Percentiles rank a stretch among this genome's conserved stretches.
These are phyloP conservation scores for Coleophora flavipennella DNA, from an alignment of 2,888 invertebrate genomes.

Conservation along the genomic window DNA sequence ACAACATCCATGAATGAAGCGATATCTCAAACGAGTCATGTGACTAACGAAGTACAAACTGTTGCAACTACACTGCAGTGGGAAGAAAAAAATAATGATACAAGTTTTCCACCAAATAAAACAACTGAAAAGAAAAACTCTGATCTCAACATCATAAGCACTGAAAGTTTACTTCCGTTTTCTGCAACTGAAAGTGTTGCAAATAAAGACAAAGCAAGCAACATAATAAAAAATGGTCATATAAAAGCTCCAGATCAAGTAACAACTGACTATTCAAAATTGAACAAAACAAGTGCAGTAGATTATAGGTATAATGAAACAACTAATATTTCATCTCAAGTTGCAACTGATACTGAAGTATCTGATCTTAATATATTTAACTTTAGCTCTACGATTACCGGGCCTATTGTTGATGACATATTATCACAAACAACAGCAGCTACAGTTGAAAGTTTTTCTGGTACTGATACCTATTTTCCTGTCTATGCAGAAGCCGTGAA, in stretches of 20 bases:
- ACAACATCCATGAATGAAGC: constrained; percentile 21
- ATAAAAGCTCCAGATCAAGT: no score
- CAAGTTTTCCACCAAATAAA: neutral
- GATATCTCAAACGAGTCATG: constrained; percentile 14
- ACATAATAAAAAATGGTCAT: no score
- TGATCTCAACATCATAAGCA: neutral
- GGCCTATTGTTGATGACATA: no score
- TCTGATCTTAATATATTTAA: no score
- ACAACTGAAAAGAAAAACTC: constrained; percentile 2
- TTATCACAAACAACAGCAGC: neutral
- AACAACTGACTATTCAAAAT: no score
- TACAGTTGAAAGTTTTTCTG: neutral
- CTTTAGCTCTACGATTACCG: no score
- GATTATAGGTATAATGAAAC: no score
- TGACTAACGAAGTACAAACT: constrained; percentile 12
- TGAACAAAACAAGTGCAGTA: no score
- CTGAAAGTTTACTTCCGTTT: neutral
- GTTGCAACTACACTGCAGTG: neutral
- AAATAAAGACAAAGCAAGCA: neutral
- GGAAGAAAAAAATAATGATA: constrained; percentile 6
- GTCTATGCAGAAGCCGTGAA: neutral
- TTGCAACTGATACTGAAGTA: no score
- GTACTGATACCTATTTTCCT: neutral
- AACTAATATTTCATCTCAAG: no score
- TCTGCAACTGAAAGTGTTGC: neutral